Percentiles rank a stretch among this genome's conserved stretches.
Evolutionary conservation across 2,888 invertebrate species (phyloP).

Genomic region (Philereme transversata): DNA sequence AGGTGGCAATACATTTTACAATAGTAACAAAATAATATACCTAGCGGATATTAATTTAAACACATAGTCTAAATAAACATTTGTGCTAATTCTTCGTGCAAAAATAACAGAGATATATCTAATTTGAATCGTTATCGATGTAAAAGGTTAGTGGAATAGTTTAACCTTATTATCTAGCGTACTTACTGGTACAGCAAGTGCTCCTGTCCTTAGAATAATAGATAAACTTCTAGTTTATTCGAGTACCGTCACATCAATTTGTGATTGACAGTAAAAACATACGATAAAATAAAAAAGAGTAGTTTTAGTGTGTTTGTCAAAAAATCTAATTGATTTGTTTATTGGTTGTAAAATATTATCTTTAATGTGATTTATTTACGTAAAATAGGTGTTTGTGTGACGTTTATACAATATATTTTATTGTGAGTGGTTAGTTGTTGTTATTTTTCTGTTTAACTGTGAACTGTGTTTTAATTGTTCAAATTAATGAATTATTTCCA

Average conservation of each 20-base stretch:
- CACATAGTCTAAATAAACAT: too few relatives aligned
- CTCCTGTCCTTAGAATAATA: slow-evolving; percentile 16
- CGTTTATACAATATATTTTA: too few relatives aligned
- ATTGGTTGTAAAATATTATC: background rate
- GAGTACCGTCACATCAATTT: slow-evolving; percentile 12
- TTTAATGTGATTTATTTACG: too few relatives aligned
- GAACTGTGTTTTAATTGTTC: too few relatives aligned
- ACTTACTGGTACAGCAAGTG: slow-evolving; percentile 21
- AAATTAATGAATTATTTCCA: too few relatives aligned
- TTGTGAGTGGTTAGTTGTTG: too few relatives aligned
- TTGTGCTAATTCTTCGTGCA: background rate
- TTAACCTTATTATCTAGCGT: slow-evolving; percentile 24
- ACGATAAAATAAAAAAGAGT: background rate
- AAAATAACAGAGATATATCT: slow-evolving; percentile 14
- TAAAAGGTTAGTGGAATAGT: slow-evolving; percentile 49
- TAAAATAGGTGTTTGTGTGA: too few relatives aligned
- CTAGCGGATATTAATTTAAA: too few relatives aligned
- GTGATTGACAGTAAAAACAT: slow-evolving; percentile 14
- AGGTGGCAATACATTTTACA: too few relatives aligned
- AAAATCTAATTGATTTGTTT: background rate
- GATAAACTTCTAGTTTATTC: slow-evolving; percentile 15
- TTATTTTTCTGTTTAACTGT: too few relatives aligned
- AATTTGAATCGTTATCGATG: slow-evolving; percentile 41
- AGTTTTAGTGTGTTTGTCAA: background rate
- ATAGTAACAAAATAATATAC: too few relatives aligned